These are phyloP conservation scores for Papilio polyxenes DNA, from an alignment of 1,140 invertebrate species.

Conservation along the genomic window DNA sequence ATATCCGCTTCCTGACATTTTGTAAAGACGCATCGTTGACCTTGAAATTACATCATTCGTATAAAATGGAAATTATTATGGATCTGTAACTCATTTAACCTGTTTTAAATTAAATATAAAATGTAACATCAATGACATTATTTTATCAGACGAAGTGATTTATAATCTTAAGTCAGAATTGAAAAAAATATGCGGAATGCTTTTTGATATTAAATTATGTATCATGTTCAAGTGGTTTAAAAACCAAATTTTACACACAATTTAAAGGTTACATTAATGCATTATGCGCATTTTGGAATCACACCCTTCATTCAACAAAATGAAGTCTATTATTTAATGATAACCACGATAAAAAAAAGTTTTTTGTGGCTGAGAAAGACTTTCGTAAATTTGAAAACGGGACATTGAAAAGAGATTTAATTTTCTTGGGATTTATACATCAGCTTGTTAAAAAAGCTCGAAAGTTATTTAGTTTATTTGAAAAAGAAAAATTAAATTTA, in stretches of 20 bases:
- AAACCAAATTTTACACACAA: background rate
- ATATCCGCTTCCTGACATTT: slow-evolving; percentile 21
- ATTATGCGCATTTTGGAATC: too few relatives aligned
- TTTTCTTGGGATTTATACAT: too few relatives aligned
- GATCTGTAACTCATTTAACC: slow-evolving; percentile 8
- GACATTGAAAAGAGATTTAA: too few relatives aligned
- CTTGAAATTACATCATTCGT: background rate
- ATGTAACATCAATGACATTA: background rate
- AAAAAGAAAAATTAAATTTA: background rate
- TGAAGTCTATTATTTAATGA: too few relatives aligned
- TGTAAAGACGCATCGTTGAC: background rate
- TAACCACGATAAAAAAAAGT: too few relatives aligned
- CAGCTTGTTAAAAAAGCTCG: background rate
- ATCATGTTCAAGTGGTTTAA: background rate
- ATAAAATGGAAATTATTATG: slow-evolving; percentile 1
- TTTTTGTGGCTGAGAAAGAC: too few relatives aligned
- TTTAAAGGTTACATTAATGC: background rate
- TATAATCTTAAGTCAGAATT: background rate
- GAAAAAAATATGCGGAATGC: background rate
- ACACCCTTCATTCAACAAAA: background rate
- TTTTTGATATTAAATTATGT: background rate
- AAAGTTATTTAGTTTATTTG: background rate
- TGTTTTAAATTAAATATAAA: background rate
- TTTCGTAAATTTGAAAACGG: too few relatives aligned
- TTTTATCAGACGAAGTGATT: background rate